phyloP scores from a whole-genome alignment of 2,888 invertebrate genomes.

The Apotomis turbidana region DNA sequence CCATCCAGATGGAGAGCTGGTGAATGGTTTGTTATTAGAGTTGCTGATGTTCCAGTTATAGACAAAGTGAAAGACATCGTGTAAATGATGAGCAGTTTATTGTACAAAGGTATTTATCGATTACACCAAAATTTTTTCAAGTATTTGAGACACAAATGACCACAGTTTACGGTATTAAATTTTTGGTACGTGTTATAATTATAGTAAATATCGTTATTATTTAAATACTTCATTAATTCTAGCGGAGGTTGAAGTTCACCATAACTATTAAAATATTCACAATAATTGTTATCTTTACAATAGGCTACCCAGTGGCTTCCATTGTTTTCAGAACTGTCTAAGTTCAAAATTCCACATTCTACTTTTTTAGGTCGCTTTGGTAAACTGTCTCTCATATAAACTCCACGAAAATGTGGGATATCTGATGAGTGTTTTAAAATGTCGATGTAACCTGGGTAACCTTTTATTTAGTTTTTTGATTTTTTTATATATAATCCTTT shows the following conservation, averaged over 20 bases:
- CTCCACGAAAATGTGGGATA: conserved; percentile 17
- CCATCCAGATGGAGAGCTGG: conserved; percentile 23
- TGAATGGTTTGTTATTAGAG: not conserved
- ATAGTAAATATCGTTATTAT: not conserved
- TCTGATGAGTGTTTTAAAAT: not conserved
- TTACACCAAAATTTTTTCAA: conserved; percentile 2
- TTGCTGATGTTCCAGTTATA: not conserved
- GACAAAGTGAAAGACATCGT: conserved; percentile 13
- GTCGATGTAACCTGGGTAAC: conserved; percentile 7
- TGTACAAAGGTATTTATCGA: not conserved
- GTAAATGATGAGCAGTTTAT: not conserved
- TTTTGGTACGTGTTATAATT: conserved; percentile 2
- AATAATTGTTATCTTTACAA: conserved; percentile 8
- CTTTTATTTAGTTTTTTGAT: conserved; percentile 6
- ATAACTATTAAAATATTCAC: conserved; percentile 19
- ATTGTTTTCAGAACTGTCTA: conserved; percentile 5
- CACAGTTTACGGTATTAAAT: conserved; percentile 4
- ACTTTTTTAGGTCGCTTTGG: not conserved
- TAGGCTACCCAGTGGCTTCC: conserved; percentile 30
- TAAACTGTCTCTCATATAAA: conserved; percentile 20
- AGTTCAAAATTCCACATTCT: conserved; percentile 24
- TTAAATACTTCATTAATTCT: conserved; percentile 1
- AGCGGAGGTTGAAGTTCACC: not conserved
- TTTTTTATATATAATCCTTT: not conserved
- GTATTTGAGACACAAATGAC: conserved; percentile 9